A percentile compares a stretch with the other conserved stretches of the same genome.
These are phyloP conservation scores for Odocoileus hemionus DNA, from an alignment of 2,113 vertebrate species.

Conservation along the genomic window DNA sequence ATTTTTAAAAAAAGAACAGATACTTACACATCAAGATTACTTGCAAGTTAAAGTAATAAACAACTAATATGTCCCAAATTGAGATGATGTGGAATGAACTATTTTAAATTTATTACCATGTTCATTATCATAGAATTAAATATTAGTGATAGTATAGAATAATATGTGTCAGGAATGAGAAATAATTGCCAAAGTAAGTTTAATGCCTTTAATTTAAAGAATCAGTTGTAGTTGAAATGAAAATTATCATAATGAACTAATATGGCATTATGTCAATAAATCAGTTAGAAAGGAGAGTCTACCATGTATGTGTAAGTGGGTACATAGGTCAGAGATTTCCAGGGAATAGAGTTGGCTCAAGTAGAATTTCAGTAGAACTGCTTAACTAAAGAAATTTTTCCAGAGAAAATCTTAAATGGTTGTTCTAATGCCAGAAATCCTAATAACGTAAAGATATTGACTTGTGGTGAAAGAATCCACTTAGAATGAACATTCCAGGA, in stretches of 20 bases:
- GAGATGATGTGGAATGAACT: not conserved
- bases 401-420: not conserved
- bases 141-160: not conserved
- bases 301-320: not conserved
- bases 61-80: not conserved
- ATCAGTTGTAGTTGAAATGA: conserved; percentile 7
- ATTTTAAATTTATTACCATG: not conserved
- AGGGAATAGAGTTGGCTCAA: not conserved
- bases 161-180: not conserved
- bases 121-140: not conserved
- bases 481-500: not conserved
- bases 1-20: not conserved
- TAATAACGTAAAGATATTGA: not conserved
- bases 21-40: not conserved
- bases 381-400: not conserved
- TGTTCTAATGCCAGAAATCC: not conserved
- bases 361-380: not conserved
- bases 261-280: not conserved
- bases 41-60: not conserved
- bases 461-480: not conserved
- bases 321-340: not conserved
- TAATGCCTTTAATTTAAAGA: conserved; percentile 45
- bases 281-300: not conserved
- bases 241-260: conserved; percentile 20
- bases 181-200: not conserved